Evolutionary conservation across 2,113 vertebrate species (phyloP), one percentile per base, ranked within the genome.

Genomic region (Dicentrarchus labrax): DNA sequence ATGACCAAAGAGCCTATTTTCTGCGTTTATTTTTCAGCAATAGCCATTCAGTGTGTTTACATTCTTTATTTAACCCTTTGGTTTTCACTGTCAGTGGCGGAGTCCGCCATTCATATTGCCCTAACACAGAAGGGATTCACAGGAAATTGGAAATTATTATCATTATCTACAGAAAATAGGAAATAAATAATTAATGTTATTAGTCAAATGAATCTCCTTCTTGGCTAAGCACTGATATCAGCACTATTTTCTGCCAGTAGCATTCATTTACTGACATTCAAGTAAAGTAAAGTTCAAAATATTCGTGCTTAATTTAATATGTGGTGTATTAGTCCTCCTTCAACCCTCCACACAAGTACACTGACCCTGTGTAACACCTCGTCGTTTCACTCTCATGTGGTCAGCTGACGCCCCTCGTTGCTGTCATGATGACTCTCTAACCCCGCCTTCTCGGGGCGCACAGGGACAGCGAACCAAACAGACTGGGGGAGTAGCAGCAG

Each of bases 371-470:
- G 5, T 43, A 9, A 24, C 57, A 36, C 36, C 45, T 38, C 10
- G 61, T 47, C 13, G 17, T 57, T 82, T 75, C 16, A 47, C 21
- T 22, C 54, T 39, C 50, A 45, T 59, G 75, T 24, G 72, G 17
- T 81, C 83, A 84, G 57, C 54, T 86, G 84, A 79, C 45, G 53
- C 54, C 15, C 48, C 57, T 41, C 38, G 67, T 10, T 66, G 24
- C 61, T 71, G 71, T 21, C 51, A 43, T 30, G 60, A 19, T 72
- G 22, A 5, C 64, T 70, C 39, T 39, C 60, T 88, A 86, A 84
- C 91, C 77, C 93, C 93, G 91, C 93, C 93, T 78, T 66, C 73
- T 72, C 82, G 82, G 83, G 71, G 73, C 78, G 78, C 53, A 47
- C 80, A 4, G 70, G 81, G 83, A 87, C 76, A n/a, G 51, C 57